Conservation (phyloP, 2,888 invertebrate species). For the Parnassius mnemosyne region DNA sequence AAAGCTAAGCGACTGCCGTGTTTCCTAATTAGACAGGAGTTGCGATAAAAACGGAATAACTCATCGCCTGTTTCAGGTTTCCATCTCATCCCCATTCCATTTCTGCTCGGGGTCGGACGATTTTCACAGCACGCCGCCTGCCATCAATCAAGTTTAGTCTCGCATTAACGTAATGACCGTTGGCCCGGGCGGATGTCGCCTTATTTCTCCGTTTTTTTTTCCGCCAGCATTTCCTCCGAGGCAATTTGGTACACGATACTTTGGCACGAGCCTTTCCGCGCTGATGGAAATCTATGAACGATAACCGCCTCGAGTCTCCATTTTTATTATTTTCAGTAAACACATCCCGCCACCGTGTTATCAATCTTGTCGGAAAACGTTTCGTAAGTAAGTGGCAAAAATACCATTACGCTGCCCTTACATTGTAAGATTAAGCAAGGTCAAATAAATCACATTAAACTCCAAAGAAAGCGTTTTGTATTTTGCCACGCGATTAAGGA, state of each 20-base stretch:
- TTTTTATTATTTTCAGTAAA: slow-evolving; percentile 34
- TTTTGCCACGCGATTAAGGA: no score
- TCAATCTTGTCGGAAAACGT: slow-evolving; percentile 10
- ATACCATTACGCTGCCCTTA: slow-evolving; percentile 8
- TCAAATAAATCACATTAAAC: background rate
- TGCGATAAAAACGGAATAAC: slow-evolving; percentile 11
- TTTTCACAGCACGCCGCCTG: slow-evolving; percentile 44
- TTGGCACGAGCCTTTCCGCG: slow-evolving; percentile 63
- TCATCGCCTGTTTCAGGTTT: slow-evolving; percentile 14
- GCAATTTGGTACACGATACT: slow-evolving; percentile 70
- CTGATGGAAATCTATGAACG: slow-evolving; percentile 75
- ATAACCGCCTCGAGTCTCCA: slow-evolving; percentile 51
- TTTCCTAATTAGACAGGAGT: slow-evolving; percentile 9
- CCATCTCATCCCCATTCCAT: slow-evolving; percentile 13
- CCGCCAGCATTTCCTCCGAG: slow-evolving; percentile 43
- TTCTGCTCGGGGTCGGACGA: slow-evolving; percentile 42
- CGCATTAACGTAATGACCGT: slow-evolving; percentile 79
- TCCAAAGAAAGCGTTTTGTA: background rate
- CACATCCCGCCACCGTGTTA: slow-evolving; percentile 20
- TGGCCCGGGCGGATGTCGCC: slow-evolving; percentile 73
- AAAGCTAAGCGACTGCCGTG: background rate
- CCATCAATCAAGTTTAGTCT: slow-evolving; percentile 80
- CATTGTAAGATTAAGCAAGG: background rate
- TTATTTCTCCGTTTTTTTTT: slow-evolving; percentile 71
- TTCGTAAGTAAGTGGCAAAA: background rate